Evolutionary conservation across 2,888 invertebrate genomes (phyloP), one percentile per base, ranked within the genome.

Genomic region (Orchesellides sinensis): DNA sequence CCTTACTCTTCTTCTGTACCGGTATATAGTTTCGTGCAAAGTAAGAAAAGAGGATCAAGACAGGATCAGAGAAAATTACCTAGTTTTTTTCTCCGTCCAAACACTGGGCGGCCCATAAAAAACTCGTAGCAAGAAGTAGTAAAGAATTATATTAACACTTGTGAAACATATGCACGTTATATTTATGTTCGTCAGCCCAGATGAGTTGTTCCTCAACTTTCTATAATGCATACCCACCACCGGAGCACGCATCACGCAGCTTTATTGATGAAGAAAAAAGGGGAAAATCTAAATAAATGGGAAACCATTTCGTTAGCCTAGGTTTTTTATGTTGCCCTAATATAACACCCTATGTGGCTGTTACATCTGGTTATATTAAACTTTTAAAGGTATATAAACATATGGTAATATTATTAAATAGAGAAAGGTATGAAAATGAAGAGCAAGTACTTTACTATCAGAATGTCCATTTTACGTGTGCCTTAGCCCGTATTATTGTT

Each of bases 31-130:
- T 32, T 19, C 29, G 8, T 19, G 23, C 61, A 27, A 56, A 6
- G 40, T 27, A 21, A n/a, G n/a, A n/a, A 56, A 70, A 79, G 65
- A 72, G 66, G 79, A 80, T 80, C 79, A 80, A 80, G 70, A 72
- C 56, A 59, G 72, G 65, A 65, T 70, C 61, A 63, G 45, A 79
- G 72, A 79, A 80, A 80, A 80, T 80, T 80, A 56, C 72, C 65
- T 63, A 61, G 56, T 79, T 79, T 68, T 79, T 72, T 70, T 72
- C 59, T 59, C 68, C 69, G 29, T 59, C 66, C 65, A 79, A 79
- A 78, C 78, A 63, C 70, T 79, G 79, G 79, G 79, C 79, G 69
- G 79, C 79, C 79, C 45, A 69, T 32, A 52, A 66, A 77, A 65
- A 49, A 47, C 69, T 29, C 59, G 45, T 56, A 40, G 45, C 14